phyloP scores from a whole-genome alignment of 2,797 vertebrate species.

The Botia kubotai region DNA sequence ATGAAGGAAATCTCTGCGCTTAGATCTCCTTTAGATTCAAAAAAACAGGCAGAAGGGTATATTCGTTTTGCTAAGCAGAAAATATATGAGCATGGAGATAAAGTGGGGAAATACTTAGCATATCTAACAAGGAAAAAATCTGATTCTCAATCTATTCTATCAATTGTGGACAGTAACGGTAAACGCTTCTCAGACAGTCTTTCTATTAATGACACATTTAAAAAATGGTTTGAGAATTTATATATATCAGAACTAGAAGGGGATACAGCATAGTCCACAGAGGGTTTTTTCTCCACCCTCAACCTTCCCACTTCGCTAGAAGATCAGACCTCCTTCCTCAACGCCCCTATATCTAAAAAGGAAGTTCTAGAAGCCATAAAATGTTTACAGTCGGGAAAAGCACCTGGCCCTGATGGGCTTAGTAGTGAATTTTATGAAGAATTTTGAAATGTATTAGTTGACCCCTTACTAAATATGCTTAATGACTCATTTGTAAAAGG shows the following conservation, averaged over 20 bases:
- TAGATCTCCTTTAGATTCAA: neutral
- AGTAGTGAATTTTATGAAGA: neutral
- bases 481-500: neutral
- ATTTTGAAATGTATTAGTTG: neutral
- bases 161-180: too few species aligned
- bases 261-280: neutral
- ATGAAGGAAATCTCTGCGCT: neutral
- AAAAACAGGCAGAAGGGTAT: too few species aligned
- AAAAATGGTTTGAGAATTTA: too few species aligned
- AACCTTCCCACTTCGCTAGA: neutral
- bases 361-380: neutral
- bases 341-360: conserved; percentile 1
- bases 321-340: neutral
- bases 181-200: too few species aligned
- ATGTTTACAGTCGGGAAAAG: neutral
- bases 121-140: too few species aligned
- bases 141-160: too few species aligned
- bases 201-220: too few species aligned
- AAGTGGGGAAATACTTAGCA: too few species aligned
- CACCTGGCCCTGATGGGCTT: neutral
- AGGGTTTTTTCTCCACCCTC: neutral
- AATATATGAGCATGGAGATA: too few species aligned
- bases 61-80: too few species aligned
- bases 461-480: conserved; percentile 5
- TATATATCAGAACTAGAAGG: too few species aligned